Base-by-base conservation (phyloP, 2,888 invertebrate species). In the Uropetala carovei region DNA sequence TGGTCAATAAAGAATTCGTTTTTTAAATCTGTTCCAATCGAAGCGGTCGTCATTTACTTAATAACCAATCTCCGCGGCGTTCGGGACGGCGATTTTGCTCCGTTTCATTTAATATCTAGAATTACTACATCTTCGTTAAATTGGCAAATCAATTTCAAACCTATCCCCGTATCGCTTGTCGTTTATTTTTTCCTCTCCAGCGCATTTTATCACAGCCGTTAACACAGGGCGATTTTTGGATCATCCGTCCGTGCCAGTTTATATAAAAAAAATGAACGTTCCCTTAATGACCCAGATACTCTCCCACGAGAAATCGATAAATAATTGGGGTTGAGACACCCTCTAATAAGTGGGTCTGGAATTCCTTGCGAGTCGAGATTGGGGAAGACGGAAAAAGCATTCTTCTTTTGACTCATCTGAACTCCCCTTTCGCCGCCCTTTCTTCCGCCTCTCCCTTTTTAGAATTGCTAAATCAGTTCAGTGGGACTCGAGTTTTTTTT, bases 381-480 rank as follows among this genome's bases (percentile, higher is more conserved):
- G 75, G 75, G 75, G 75, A 75, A 22, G 75, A 18, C 75, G 75
- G 75, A 75, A 75, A 75, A 22, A 4, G 75, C 75, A 75, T 75
- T 75, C 75, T 75, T 75, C 75, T 68, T n/a, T 68, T n/a, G 68
- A 68, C 75, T 68, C 68, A 68, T 68, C 68, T n/a, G 22, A 68
- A 68, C 68, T 75, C 75, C 75, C 60, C 43, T 43, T 43, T 5
- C 43, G 43, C 43, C 43, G 43, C 43, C 43, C 43, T 43, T 43
- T n/a, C 43, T 5, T 5, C 43, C 43, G 43, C 43, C 43, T 43
- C 43, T 43, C 43, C 75, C 75, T 75, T 75, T 75, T 75, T 75
- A 75, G 75, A 75, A 75, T 75, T 75, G 75, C 75, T 75, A 75
- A 75, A 75, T 75, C 75, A 75, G 75, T 75, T 75, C 75, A 75